These are phyloP conservation scores for Dipodomys stephensi DNA, from an alignment of 2,113 vertebrate genomes.

Conservation along the genomic window DNA sequence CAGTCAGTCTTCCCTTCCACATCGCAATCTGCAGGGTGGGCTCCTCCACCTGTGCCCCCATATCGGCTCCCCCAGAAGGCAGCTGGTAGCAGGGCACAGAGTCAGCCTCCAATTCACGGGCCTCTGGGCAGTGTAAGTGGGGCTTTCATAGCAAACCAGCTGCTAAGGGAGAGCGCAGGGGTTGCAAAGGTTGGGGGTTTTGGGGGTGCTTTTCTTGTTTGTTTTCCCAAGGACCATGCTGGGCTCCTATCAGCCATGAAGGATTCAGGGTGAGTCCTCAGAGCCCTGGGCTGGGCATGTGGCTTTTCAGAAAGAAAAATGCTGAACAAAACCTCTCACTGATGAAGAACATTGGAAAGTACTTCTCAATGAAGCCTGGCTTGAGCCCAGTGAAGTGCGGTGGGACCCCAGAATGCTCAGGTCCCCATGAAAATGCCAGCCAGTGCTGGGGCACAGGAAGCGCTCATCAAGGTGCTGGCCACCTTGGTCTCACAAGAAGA, in stretches of 20 bases:
- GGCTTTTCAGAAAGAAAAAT: not conserved
- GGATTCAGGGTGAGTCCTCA: not conserved
- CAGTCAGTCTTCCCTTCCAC: no score
- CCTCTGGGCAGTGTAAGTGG: not conserved
- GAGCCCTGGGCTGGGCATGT: not conserved
- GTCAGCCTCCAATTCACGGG: not conserved
- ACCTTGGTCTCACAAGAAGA: not conserved
- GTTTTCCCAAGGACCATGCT: rapidly evolving
- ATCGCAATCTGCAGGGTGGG: not conserved
- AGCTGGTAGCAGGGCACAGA: not conserved
- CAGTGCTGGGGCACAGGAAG: rapidly evolving
- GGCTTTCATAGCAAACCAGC: constrained; percentile 42
- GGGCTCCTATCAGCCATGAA: not conserved
- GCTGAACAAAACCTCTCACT: not conserved
- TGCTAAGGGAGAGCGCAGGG: not conserved
- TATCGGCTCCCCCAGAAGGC: not conserved
- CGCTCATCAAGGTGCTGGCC: rapidly evolving
- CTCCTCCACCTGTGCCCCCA: not conserved
- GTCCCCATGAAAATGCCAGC: not conserved
- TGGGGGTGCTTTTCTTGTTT: not conserved
- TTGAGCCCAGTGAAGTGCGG: rapidly evolving
- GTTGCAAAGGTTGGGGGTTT: not conserved
- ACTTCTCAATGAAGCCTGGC: rapidly evolving
- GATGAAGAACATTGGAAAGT: not conserved
- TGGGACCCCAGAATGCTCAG: not conserved